Conservation (phyloP, 1,140 invertebrate species). For the Triops cancriformis region DNA sequence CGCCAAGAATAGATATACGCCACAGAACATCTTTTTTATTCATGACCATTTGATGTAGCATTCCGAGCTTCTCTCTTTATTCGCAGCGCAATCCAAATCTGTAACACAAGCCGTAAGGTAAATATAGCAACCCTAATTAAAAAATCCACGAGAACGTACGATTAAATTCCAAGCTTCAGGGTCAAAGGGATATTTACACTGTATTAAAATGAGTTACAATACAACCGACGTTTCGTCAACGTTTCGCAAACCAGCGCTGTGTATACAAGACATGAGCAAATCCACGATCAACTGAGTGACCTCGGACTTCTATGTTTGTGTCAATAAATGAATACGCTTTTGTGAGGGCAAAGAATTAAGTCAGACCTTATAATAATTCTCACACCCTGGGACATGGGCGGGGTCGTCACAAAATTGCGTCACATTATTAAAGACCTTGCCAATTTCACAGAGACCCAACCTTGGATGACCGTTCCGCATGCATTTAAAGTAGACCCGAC, state of each 20-base stretch:
- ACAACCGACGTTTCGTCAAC: not conserved
- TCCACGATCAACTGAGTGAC: not conserved
- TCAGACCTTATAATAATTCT: not conserved
- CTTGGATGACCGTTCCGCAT: constrained; percentile 1
- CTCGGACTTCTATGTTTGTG: not conserved
- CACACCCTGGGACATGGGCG: not conserved
- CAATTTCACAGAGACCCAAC: not conserved
- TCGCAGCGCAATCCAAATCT: not conserved
- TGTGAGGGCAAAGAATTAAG: not conserved
- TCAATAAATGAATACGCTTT: not conserved
- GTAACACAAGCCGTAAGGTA: not conserved
- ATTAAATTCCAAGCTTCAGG: not conserved
- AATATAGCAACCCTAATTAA: no score
- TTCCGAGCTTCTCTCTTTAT: not conserved
- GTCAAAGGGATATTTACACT: not conserved
- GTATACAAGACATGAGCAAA: not conserved
- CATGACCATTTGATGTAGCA: not conserved
- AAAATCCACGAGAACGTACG: not conserved
- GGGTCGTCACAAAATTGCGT: constrained; percentile 15
- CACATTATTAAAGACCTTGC: constrained; percentile 17
- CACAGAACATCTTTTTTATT: not conserved
- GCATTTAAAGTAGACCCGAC: constrained; percentile 3
- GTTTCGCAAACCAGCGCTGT: not conserved
- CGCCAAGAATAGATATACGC: not conserved
- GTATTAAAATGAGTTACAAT: not conserved